A percentile compares a stretch with the other conserved stretches of the same genome.
Evolutionary conservation across 1,140 invertebrate species (phyloP).

Genomic region (Drosophila novamexicana): DNA sequence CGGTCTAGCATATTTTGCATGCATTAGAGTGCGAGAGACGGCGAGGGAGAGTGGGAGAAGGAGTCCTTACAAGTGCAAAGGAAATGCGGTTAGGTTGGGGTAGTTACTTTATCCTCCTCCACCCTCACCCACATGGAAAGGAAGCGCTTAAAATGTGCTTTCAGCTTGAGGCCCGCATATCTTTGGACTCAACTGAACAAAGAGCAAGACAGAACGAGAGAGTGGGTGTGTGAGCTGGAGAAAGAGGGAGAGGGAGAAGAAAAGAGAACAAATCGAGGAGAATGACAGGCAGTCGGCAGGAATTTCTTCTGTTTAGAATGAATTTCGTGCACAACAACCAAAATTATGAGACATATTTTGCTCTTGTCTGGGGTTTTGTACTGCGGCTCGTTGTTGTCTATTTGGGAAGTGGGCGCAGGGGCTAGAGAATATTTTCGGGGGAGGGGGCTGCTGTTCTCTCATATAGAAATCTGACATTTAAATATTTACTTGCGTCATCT

Average conservation of each 20-base stretch:
- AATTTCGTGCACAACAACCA: constrained; percentile 25
- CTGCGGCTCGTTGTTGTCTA: background rate
- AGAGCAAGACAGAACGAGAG: background rate
- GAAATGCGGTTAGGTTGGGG: background rate
- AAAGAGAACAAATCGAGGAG: constrained; percentile 3
- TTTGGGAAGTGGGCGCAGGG: background rate
- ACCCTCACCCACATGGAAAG: constrained; percentile 25
- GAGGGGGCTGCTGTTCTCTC: background rate
- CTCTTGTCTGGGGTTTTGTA: constrained; percentile 30
- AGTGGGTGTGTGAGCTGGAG: background rate
- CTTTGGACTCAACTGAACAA: constrained; percentile 18
- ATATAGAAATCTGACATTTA: constrained; percentile 83
- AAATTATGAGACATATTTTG: constrained; percentile 80
- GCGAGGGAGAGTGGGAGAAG: background rate
- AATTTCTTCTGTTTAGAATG: constrained; percentile 45
- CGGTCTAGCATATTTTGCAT: constrained; percentile 82
- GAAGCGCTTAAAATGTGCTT: constrained; percentile 57
- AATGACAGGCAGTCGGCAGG: constrained; percentile 13
- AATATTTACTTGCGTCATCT: constrained; percentile 83
- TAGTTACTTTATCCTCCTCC: background rate
- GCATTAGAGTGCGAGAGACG: constrained; percentile 9
- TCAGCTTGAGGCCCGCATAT: constrained; percentile 69
- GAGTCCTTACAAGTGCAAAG: constrained; percentile 12
- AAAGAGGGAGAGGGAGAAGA: background rate
- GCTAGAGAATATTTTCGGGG: too few relatives aligned